Evolutionary conservation across 2,888 invertebrate species (phyloP).

Genomic region (Monochamus alternatus): DNA sequence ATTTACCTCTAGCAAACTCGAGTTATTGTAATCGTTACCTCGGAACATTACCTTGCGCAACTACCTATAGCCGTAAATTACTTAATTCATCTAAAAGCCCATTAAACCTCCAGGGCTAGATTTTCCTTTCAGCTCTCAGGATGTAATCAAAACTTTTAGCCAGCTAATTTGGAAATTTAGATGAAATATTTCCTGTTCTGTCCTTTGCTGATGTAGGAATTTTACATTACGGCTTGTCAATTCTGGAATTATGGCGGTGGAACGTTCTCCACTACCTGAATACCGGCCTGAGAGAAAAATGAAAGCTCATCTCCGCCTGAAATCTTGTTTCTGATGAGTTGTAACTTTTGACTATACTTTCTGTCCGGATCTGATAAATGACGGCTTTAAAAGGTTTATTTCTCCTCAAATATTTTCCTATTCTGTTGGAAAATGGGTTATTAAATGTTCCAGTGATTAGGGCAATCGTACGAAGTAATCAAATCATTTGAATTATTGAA

Average conservation of each 20-base stretch:
- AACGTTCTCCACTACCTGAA: conserved; percentile 7
- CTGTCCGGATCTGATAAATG: conserved; percentile 12
- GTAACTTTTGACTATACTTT: conserved; percentile 10
- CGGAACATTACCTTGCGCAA: background rate
- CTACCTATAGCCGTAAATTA: conserved; percentile 5
- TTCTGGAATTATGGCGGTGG: conserved; percentile 15
- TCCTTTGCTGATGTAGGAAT: conserved; percentile 20
- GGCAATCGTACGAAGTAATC: too few relatives aligned
- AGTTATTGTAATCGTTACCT: background rate
- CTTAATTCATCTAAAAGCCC: background rate
- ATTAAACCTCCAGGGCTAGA: background rate
- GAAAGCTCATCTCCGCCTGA: conserved; percentile 27
- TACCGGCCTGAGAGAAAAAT: background rate
- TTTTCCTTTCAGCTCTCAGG: conserved; percentile 26
- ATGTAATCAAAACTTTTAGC: conserved; percentile 29
- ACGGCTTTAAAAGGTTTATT: background rate
- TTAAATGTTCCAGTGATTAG: too few relatives aligned
- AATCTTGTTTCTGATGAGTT: conserved; percentile 18
- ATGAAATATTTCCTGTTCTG: conserved; percentile 31
- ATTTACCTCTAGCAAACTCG: too few relatives aligned
- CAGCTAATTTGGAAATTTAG: conserved; percentile 26
- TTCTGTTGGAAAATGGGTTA: background rate
- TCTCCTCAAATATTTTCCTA: conserved; percentile 12
- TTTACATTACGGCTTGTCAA: conserved; percentile 21
- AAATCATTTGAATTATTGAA: too few relatives aligned